These are phyloP conservation scores for Battus philenor DNA, from an alignment of 1,140 invertebrate species.

Conservation along the genomic window DNA sequence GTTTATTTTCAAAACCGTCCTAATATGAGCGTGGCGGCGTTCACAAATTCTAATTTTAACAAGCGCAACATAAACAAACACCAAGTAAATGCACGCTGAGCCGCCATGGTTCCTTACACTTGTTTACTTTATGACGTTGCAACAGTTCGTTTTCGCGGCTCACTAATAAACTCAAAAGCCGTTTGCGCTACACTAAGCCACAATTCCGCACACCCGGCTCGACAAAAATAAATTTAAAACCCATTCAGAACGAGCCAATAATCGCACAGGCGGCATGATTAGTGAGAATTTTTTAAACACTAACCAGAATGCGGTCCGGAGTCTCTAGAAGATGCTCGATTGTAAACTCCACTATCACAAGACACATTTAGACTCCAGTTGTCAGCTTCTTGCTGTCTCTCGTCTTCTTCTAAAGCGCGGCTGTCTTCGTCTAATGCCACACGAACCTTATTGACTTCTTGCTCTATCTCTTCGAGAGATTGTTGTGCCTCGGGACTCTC, in stretches of 20 bases:
- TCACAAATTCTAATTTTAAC: slow-evolving; percentile 61
- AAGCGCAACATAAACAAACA: slow-evolving; percentile 70
- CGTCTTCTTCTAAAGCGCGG: slow-evolving; percentile 64
- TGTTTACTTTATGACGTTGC: slow-evolving; percentile 50
- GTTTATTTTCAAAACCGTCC: slow-evolving; percentile 68
- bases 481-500: slow-evolving; percentile 40
- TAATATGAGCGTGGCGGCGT: slow-evolving; percentile 57
- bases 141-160: slow-evolving; percentile 30
- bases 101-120: slow-evolving; percentile 39
- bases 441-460: slow-evolving; percentile 71
- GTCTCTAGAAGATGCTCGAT: slow-evolving; percentile 77
- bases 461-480: slow-evolving; percentile 67
- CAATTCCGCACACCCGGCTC: slow-evolving; percentile 24
- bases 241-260: slow-evolving; percentile 31
- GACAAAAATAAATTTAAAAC: slow-evolving; percentile 53
- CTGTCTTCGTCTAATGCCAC: slow-evolving; percentile 70
- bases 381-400: slow-evolving; percentile 62
- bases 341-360: slow-evolving; percentile 76
- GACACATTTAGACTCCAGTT: slow-evolving; percentile 74
- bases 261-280: slow-evolving; percentile 21
- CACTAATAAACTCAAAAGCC: slow-evolving; percentile 55
- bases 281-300: slow-evolving; percentile 29
- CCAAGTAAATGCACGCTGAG: slow-evolving; percentile 43
- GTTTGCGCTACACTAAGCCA: slow-evolving; percentile 35
- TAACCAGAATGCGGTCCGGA: slow-evolving; percentile 73